Evolutionary conservation across 2,113 vertebrate genomes (phyloP), one percentile per base, ranked within the genome.

Genomic region (Guaruba guarouba): DNA sequence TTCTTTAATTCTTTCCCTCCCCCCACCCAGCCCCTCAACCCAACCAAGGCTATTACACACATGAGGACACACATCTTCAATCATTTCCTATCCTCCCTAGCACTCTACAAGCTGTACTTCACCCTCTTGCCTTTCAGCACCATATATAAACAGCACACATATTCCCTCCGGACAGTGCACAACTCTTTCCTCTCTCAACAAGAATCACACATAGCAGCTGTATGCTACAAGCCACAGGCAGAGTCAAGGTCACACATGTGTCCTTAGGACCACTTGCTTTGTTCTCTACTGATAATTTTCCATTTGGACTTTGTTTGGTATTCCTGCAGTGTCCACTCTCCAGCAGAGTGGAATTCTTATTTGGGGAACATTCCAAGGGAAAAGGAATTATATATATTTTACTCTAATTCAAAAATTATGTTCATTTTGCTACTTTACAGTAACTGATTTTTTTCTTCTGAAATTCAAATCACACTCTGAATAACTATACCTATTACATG

Each of bases 1-100:
- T 95, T 95, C 95, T 94, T 95, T 95, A 96, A 96, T 96, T 96
- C 95, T 90, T 87, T 93, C 89, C 96, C 95, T 95, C 74, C 94
- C 91, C 89, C 92, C 78, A 62, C 28, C 61, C 86, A 93, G 71
- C 28, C 81, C 94, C 90, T 97, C 91, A 93, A 86, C 81, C 88
- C 88, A 93, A 91, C 86, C 2, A 0, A 96, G 59, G 93, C 88
- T 96, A 97, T 96, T 97, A 97, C 95, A 96, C 96, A 97, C 96
- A 96, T 97, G 97, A 97, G 82, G 96, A 96, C 95, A 97, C 95
- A 97, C 91, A 92, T 95, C 89, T 95, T 97, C 97, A 95, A 95
- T 97, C 95, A 97, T 94, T 94, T 95, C 84, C 82, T 71, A 96
- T 95, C 93, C 92, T 97, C 96, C 86, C 95, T 76, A 95, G 83